These are phyloP conservation scores for Machimus atricapillus DNA, from an alignment of 2,888 invertebrate genomes.

Conservation along the genomic window DNA sequence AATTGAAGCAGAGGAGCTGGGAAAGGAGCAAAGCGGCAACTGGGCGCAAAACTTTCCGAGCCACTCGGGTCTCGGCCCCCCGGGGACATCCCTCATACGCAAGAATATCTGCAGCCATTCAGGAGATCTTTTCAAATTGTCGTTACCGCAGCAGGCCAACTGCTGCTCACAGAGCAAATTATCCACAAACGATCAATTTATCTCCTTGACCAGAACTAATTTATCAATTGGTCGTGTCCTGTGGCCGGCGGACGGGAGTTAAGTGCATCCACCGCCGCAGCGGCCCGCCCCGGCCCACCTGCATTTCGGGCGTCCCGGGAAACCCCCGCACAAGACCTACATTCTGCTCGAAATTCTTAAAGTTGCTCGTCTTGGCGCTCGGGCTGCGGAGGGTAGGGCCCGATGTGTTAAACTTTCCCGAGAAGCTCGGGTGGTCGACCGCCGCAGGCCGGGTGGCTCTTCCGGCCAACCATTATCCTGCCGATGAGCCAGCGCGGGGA, in stretches of 20 bases:
- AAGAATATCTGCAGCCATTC: conserved; percentile 28
- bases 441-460: neutral
- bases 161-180: conserved; percentile 17
- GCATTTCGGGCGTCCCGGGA: neutral
- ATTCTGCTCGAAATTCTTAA: neutral
- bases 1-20: neutral
- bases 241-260: neutral
- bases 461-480: neutral
- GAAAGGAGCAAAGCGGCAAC: neutral
- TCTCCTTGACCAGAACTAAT: conserved; percentile 36
- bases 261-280: neutral
- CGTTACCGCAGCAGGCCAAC: conserved; percentile 23
- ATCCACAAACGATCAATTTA: conserved; percentile 39
- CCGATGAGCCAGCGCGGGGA: neutral
- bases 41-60: conserved; percentile 18
- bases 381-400: neutral
- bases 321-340: neutral
- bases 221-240: conserved; percentile 37
- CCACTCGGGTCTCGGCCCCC: neutral
- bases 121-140: conserved; percentile 25
- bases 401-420: neutral
- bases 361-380: conserved; percentile 5
- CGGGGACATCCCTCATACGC: neutral
- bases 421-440: neutral
- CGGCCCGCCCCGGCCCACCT: neutral